Percentiles rank a stretch among this genome's conserved stretches.
phyloP scores from a whole-genome alignment of 2,797 vertebrate species.

The Diglossa cyanea region DNA sequence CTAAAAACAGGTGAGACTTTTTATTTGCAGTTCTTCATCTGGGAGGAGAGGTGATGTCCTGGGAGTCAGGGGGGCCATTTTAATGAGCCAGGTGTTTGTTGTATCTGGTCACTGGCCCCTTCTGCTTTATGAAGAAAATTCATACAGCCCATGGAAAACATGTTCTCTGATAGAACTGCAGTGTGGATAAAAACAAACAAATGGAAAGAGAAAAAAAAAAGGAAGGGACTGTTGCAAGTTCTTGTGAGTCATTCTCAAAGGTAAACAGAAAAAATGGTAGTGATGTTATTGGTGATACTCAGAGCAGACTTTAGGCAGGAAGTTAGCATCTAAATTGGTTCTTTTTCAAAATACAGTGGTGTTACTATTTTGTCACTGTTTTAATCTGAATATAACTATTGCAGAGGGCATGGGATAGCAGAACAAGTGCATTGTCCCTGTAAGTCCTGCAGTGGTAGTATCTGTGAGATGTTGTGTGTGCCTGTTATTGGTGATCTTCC shows the following conservation, averaged over 20 bases:
- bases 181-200: not conserved
- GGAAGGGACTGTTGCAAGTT: not conserved
- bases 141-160: not conserved
- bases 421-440: rapidly evolving
- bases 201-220: not conserved
- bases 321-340: not conserved
- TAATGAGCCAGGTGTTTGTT: not conserved
- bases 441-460: not conserved
- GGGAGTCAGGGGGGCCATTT: not conserved
- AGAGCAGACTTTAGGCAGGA: not conserved
- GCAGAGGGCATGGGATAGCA: not conserved
- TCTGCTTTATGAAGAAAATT: not conserved
- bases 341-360: not conserved
- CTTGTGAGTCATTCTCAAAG: not conserved
- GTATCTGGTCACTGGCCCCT: not conserved
- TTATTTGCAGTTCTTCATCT: not conserved
- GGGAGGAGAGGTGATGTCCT: not conserved
- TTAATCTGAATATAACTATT: not conserved
- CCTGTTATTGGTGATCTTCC: not conserved
- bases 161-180: not conserved
- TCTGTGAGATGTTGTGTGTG: not conserved
- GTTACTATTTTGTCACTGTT: not conserved
- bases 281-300: not conserved
- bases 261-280: not conserved
- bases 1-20: conserved; percentile 86